These are phyloP conservation scores for Cecropterus lyciades DNA, from an alignment of 1,140 invertebrate species.

Conservation along the genomic window DNA sequence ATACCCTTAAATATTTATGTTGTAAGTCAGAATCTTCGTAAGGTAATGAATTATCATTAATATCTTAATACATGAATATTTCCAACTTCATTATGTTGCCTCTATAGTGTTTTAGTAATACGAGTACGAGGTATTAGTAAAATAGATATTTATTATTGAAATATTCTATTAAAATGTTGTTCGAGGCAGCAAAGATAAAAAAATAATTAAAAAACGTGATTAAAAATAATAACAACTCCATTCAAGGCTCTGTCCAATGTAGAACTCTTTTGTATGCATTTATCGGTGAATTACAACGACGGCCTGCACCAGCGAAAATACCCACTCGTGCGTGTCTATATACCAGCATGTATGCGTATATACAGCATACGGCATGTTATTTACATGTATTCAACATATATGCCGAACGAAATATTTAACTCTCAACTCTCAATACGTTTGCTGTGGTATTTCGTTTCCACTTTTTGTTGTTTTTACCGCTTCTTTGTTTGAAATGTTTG, in stretches of 20 bases:
- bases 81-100: no score
- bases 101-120: no score
- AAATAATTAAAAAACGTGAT: background rate
- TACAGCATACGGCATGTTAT: constrained; percentile 18
- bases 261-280: constrained; percentile 81
- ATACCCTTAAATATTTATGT: no score
- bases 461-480: constrained; percentile 13
- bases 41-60: no score
- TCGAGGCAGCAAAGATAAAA: no score
- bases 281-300: constrained; percentile 83
- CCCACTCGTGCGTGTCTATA: constrained; percentile 29
- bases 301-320: constrained; percentile 57
- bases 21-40: no score
- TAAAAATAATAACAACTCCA: constrained; percentile 50
- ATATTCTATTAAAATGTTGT: no score
- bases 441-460: constrained; percentile 21
- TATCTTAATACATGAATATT: no score
- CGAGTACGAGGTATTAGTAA: no score
- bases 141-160: no score
- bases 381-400: constrained; percentile 20
- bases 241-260: constrained; percentile 48
- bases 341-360: constrained; percentile 25
- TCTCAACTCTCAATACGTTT: constrained; percentile 11
- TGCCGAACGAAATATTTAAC: constrained; percentile 4
- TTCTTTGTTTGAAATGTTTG: constrained; percentile 1